Evolutionary conservation across 1,140 invertebrate species (phyloP).

Genomic region (Paraescarpia echinospica): DNA sequence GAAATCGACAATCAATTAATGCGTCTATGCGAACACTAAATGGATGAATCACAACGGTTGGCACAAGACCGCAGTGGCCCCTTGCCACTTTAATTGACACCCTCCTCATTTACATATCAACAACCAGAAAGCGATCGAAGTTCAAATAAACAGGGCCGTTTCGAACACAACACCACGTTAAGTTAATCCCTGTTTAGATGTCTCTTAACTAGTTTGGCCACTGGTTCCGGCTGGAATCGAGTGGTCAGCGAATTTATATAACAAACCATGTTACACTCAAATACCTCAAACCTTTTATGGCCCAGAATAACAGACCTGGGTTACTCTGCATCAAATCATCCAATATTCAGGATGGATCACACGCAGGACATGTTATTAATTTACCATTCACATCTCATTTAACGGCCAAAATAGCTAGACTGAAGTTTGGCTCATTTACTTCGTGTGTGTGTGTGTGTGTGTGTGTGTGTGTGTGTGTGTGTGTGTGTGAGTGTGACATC

Average conservation of each 20-base stretch:
- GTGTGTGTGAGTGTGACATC: no score
- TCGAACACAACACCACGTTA: background rate
- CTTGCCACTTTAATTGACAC: background rate
- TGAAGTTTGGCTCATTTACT: background rate
- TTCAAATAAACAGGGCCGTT: background rate
- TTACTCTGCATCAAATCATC: background rate
- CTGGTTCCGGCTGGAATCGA: background rate
- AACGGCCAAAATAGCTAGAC: background rate
- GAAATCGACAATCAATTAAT: background rate
- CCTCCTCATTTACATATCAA: background rate
- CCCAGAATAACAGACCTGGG: background rate
- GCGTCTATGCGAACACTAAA: background rate
- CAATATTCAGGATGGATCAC: background rate
- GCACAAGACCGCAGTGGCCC: background rate
- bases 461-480: no score
- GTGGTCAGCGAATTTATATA: background rate
- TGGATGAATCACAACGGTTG: background rate
- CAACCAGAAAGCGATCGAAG: background rate
- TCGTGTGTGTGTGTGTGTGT: background rate
- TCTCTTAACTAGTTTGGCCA: background rate
- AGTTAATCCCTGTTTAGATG: background rate
- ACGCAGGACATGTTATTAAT: background rate
- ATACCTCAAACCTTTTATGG: background rate
- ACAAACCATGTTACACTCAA: background rate
- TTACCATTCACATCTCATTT: background rate